Evolutionary conservation across 2,888 invertebrate genomes (phyloP), one percentile per base, ranked within the genome.

Genomic region (Athrips mouffetella): DNA sequence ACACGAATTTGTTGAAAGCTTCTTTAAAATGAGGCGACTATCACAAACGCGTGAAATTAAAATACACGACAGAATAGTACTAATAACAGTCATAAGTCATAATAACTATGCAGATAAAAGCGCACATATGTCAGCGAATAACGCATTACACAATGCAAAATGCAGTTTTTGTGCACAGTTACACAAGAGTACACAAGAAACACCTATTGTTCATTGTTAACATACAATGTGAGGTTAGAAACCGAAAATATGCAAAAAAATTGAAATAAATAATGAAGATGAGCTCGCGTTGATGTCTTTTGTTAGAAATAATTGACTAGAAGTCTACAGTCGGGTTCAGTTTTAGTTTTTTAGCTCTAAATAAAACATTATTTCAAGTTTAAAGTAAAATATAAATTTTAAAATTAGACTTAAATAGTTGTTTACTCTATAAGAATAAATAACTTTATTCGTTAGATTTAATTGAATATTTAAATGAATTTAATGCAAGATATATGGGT

Each of bases 171-270:
- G 69, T 65, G 57, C 57, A 59, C 51, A 54, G 64, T 64, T 60
- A 54, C 54, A 59, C 56, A 67, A 67, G 59, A 63, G 62, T 18
- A 41, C 30, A 37, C 18, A 29, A 47, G 37, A 47, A 47, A 39
- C 18, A 49, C 35, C 37, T 51, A 73, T 73, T 73, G 72, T 73
- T 51, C 63, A 72, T 72, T 73, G 73, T 72, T 54, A 29, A 11
- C n/a, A 20, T 16, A 41, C 45, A 45, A 30, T 42, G 27, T 30
- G 33, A 16, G 13, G 18, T 31, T 16, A 51, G 30, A 47, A 47
- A 51, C 44, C 8, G 20, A 44, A 48, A 42, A 37, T 27, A 42
- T 42, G 29, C 18, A 42, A 42, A 42, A 42, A 29, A 37, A 25
- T 23, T 25, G 4, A 20, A 37, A n/a, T n/a, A 40, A 8, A 11